Evolutionary conservation across 2,888 invertebrate species (phyloP).

Genomic region (Hirtodrosophila histrioides): DNA sequence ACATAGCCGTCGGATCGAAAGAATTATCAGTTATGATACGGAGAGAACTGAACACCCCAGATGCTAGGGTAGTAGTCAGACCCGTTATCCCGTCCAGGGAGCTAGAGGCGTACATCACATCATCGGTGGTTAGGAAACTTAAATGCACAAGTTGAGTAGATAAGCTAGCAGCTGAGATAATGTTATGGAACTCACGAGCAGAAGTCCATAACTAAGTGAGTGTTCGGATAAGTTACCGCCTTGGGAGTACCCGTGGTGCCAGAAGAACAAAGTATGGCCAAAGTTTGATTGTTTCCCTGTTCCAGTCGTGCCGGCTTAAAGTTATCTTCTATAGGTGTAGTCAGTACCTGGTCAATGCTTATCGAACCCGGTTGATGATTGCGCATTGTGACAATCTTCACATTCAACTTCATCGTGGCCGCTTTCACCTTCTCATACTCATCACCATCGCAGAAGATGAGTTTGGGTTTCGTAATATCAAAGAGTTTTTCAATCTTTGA

Average conservation of each 20-base stretch:
- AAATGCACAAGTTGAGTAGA: too few species aligned
- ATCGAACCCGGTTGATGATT: too few species aligned
- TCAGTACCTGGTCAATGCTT: too few species aligned
- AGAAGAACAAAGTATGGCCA: constrained; percentile 70
- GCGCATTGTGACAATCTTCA: too few species aligned
- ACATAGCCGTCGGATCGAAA: neutral
- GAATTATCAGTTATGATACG: constrained; percentile 1
- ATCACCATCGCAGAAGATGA: too few species aligned
- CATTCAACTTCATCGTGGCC: too few species aligned
- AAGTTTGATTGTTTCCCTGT: constrained; percentile 56
- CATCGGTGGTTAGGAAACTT: neutral
- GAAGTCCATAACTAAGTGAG: neutral
- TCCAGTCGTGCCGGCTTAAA: constrained; percentile 41
- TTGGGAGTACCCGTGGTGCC: constrained; percentile 74
- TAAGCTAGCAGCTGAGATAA: too few species aligned
- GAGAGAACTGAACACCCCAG: constrained; percentile 6
- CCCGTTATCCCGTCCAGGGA: constrained; percentile 7
- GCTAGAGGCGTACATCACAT: constrained; percentile 1
- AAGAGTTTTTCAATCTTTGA: too few species aligned
- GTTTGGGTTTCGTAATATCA: too few species aligned
- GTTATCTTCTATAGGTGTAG: too few species aligned
- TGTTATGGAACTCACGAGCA: neutral
- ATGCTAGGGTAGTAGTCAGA: neutral
- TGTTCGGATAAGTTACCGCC: constrained; percentile 42
- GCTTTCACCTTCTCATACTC: too few species aligned